These are phyloP conservation scores for Nymphalis polychloros DNA, from an alignment of 2,888 invertebrate genomes.

Conservation along the genomic window DNA sequence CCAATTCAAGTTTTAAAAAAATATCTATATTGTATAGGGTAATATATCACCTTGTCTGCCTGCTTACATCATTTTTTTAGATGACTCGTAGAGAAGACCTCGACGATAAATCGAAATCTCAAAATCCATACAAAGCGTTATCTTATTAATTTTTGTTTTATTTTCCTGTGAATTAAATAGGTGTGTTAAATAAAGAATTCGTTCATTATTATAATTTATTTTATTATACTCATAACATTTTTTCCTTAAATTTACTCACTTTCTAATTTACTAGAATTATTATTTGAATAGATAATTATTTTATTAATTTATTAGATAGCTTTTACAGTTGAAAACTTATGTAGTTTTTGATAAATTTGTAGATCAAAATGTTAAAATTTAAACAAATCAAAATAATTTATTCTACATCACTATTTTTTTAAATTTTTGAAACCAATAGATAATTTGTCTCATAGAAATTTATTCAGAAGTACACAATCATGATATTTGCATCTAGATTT, in stretches of 20 bases:
- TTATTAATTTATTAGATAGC: constrained; percentile 75
- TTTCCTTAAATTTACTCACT: constrained; percentile 75
- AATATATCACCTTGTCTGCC: no score
- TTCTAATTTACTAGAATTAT: constrained; percentile 78
- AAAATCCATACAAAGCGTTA: neutral
- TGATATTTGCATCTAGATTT: constrained; percentile 2
- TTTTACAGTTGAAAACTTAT: constrained; percentile 70
- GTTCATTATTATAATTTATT: constrained; percentile 48
- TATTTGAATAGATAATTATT: constrained; percentile 70
- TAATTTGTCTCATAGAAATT: neutral
- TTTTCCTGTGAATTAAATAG: no score
- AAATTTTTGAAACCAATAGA: neutral
- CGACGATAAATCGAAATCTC: no score
- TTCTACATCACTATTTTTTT: constrained; percentile 1
- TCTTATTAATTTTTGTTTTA: neutral
- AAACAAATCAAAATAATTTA: constrained; percentile 1
- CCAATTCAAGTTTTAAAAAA: no score
- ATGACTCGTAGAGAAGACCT: no score
- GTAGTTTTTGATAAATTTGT: constrained; percentile 46
- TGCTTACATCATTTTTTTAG: no score
- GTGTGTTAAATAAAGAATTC: constrained; percentile 29
- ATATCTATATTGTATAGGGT: no score
- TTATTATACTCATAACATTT: constrained; percentile 80
- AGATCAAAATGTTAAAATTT: constrained; percentile 61
- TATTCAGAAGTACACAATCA: neutral